Evolutionary conservation across 2,113 vertebrate species (phyloP), one percentile per base, ranked within the genome.

Genomic region (Dipodomys stephensi): DNA sequence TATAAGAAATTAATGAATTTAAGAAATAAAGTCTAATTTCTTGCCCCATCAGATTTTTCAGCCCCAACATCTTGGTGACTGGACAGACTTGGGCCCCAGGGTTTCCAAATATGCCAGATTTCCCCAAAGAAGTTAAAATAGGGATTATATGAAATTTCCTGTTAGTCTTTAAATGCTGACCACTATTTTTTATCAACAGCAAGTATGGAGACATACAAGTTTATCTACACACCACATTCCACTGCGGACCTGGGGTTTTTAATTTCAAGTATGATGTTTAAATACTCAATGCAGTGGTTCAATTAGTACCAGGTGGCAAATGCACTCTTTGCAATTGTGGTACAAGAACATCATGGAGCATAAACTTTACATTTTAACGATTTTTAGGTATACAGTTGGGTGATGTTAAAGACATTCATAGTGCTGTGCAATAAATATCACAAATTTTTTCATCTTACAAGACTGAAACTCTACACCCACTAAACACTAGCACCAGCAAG

Each of bases 361-460:
- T 64, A 62, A 77, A 83, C 89, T 32, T 65, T 35, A 69, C 46
- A 69, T 71, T 53, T 87, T 67, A 67, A 28, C 30, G 7, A 11
- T 13, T 35, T 91, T 27, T 78, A 88, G 83, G 67, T 30, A 6
- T 53, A 44, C 13, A 78, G 16, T 30, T 88, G 32, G 74, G 6
- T n/a, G 39, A 9, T 32, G 11, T 22, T 60, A 73, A 79, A 2
- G 35, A 84, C 8, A 79, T 87, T 69, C 39, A 71, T 22, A 71
- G 0, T 72, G 27, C 7, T 53, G 30, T 11, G 57, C 15, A 77
- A 28, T 35, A 53, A 0, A 11, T 57, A 60, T 76, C 71, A 69
- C 28, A 92, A 35, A 92, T 32, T 19, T 65, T 69, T 64, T 82
- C 46, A 74, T 71, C 74, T 88, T 74, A 32, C 20, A 86, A 85